Conservation (phyloP, 2,888 invertebrate genomes). For the Luffia ferchaultella region DNA sequence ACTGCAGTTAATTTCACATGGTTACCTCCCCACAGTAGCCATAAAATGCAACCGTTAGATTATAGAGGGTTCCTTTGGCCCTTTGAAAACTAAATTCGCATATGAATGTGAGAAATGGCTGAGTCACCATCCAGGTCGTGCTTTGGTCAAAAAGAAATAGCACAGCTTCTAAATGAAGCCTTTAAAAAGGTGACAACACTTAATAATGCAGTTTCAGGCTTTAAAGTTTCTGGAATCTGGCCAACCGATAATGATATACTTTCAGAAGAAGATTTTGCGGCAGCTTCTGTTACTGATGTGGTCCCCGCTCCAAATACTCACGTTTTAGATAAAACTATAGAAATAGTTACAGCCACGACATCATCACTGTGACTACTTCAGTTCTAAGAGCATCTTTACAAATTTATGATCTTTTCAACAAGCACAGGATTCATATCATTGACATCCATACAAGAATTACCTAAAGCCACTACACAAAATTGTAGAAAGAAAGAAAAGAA, state of each 20-base stretch:
- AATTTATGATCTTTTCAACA: slow-evolving; percentile 9
- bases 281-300: slow-evolving; percentile 12
- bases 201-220: slow-evolving; percentile 13
- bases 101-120: slow-evolving; percentile 13
- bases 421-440: slow-evolving; percentile 10
- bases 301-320: background rate
- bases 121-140: slow-evolving; percentile 11
- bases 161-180: slow-evolving; percentile 11
- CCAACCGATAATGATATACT: slow-evolving; percentile 11
- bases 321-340: slow-evolving; percentile 5
- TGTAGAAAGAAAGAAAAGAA: slow-evolving; percentile 10
- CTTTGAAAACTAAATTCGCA: slow-evolving; percentile 5
- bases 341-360: slow-evolving; percentile 4
- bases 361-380: slow-evolving; percentile 5
- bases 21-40: slow-evolving; percentile 13
- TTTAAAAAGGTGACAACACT: slow-evolving; percentile 13
- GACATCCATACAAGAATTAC: slow-evolving; percentile 12
- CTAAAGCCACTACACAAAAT: slow-evolving; percentile 13
- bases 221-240: slow-evolving; percentile 15
- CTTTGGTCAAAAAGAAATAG: slow-evolving; percentile 12
- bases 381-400: slow-evolving; percentile 6
- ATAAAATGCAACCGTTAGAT: slow-evolving; percentile 13
- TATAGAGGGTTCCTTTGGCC: slow-evolving; percentile 6
- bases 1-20: slow-evolving; percentile 11
- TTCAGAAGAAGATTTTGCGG: slow-evolving; percentile 13